Percentiles rank a stretch among this genome's conserved stretches.
phyloP scores from a whole-genome alignment of 2,797 vertebrate species.

The Buceros bicornis region DNA sequence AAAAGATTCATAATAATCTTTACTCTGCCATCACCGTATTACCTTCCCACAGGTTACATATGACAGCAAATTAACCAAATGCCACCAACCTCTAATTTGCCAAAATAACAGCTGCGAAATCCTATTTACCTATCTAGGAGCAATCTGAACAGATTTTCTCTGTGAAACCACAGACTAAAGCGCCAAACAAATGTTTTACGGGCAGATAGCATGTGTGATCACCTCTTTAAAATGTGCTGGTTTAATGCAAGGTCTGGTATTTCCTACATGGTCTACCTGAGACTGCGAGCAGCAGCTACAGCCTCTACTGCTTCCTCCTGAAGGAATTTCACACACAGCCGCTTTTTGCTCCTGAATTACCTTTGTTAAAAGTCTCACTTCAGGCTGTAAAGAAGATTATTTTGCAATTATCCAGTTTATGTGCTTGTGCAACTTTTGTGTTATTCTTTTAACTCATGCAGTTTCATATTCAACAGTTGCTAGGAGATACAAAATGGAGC shows the following conservation, averaged over 20 bases:
- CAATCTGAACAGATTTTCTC: conserved; percentile 16
- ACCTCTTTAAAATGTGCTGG: not conserved
- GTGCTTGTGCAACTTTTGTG: not conserved
- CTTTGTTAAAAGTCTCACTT: not conserved
- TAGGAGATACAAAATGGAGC: not conserved
- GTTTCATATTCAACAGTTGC: not conserved
- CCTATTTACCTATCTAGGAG: not conserved
- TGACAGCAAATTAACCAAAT: conserved; percentile 19
- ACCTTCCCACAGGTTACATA: not conserved
- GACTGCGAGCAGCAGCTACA: not conserved
- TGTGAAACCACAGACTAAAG: not conserved
- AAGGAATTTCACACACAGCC: not conserved
- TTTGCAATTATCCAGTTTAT: not conserved
- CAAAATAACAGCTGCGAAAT: conserved; percentile 20
- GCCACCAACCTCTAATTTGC: not conserved
- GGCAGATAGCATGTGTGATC: not conserved
- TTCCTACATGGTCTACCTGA: not conserved
- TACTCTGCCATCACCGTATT: not conserved
- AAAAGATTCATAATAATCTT: not conserved
- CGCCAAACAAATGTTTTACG: not conserved
- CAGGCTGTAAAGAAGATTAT: not conserved
- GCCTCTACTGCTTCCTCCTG: not conserved
- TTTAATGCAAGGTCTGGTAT: not conserved
- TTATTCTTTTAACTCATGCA: not conserved
- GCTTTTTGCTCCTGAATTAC: not conserved